phyloP scores from a whole-genome alignment of 2,113 vertebrate species.

The Elaphurus davidianus region DNA sequence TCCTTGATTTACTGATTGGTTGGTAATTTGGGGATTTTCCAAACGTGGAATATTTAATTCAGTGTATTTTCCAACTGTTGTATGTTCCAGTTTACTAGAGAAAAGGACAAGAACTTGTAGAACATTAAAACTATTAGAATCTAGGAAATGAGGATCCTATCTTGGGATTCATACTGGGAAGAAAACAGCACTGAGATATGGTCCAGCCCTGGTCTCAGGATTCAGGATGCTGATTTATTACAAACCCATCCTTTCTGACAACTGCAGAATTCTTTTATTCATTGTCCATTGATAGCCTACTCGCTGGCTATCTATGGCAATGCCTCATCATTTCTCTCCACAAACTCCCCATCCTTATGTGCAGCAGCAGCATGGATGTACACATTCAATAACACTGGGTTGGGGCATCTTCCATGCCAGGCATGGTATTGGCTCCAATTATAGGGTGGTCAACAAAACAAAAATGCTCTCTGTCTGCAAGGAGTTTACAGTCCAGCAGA shows the following conservation, averaged over 20 bases:
- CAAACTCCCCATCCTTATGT: background rate
- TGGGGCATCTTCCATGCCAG: background rate
- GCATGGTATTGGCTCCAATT: background rate
- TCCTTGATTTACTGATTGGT: background rate
- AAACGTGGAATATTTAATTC: background rate
- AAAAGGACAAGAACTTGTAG: background rate
- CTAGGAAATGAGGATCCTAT: background rate
- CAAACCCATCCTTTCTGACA: background rate
- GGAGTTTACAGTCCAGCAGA: background rate
- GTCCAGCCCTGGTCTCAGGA: background rate
- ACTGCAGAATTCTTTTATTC: background rate
- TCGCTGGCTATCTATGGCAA: background rate
- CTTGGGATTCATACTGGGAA: background rate
- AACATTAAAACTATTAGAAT: background rate
- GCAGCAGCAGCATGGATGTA: background rate
- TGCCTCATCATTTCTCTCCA: background rate
- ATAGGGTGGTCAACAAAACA: background rate
- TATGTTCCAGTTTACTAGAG: background rate
- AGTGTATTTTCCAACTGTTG: background rate
- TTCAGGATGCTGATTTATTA: background rate
- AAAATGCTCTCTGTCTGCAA: background rate
- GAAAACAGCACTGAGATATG: background rate
- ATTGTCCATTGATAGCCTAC: background rate
- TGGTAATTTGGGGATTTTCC: background rate
- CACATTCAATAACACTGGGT: background rate